Evolutionary conservation across 2,113 vertebrate genomes (phyloP).

Genomic region (Isichthys henryi): DNA sequence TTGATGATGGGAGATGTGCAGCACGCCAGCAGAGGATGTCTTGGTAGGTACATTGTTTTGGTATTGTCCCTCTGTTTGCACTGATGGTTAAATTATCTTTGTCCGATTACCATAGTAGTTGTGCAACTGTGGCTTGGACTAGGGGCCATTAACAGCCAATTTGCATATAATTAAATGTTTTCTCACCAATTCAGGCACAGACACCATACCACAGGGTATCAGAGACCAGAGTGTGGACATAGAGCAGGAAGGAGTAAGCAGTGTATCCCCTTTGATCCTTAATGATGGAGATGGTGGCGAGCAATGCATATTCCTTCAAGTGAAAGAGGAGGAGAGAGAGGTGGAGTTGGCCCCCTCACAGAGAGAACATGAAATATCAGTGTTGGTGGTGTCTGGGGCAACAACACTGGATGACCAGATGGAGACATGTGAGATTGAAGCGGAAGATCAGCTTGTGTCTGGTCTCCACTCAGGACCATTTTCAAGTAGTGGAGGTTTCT

Average conservation of each 20-base stretch:
- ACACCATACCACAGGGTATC: slow-evolving; percentile 24
- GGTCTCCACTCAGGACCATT: slow-evolving; percentile 3
- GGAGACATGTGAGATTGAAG: background rate
- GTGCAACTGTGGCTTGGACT: background rate
- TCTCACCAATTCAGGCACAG: background rate
- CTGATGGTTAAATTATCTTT: background rate
- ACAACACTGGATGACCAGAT: slow-evolving; percentile 21
- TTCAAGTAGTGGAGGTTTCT: slow-evolving; percentile 4
- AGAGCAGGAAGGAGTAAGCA: background rate
- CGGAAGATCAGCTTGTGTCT: background rate
- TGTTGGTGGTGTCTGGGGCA: slow-evolving; percentile 18
- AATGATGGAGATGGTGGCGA: slow-evolving; percentile 34
- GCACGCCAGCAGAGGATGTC: slow-evolving; percentile 21
- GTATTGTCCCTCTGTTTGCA: background rate
- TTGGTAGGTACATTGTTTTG: slow-evolving; percentile 38
- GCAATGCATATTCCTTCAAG: slow-evolving; percentile 65
- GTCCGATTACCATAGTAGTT: background rate
- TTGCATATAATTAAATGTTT: background rate
- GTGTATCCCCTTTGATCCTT: slow-evolving; percentile 25
- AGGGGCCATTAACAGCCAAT: background rate
- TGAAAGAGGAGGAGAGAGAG: slow-evolving; percentile 62
- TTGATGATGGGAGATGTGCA: slow-evolving; percentile 44
- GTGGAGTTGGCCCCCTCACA: slow-evolving; percentile 42
- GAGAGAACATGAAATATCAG: slow-evolving; percentile 22
- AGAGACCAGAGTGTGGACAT: slow-evolving; percentile 25